Conservation (phyloP, 37 sponge, comb jelly and placozoan species). For the Bolinopsis microptera region DNA sequence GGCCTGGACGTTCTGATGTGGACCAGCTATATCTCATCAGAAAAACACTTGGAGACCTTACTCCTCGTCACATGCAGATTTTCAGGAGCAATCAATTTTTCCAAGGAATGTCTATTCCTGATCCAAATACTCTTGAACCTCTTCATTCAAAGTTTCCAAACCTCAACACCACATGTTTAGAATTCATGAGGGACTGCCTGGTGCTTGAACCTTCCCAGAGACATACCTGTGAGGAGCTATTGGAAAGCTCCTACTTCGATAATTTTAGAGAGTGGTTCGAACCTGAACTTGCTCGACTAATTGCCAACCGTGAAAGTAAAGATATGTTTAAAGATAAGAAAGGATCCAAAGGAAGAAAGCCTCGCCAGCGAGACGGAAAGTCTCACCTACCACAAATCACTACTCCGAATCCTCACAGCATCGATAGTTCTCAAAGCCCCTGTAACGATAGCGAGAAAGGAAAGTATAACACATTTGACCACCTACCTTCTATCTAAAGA, state of each 20-base stretch:
- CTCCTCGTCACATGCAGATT: slow-evolving; percentile 83
- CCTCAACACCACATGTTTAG: slow-evolving; percentile 69
- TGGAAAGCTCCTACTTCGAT: slow-evolving; percentile 90
- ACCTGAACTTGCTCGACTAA: slow-evolving; percentile 77
- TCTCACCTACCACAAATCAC: slow-evolving; percentile 65
- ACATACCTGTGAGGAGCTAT: slow-evolving; percentile 86
- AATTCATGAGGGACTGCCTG: slow-evolving; percentile 80
- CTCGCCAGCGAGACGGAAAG: slow-evolving; percentile 43
- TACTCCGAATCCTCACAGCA: slow-evolving; percentile 44
- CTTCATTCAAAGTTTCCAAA: slow-evolving; percentile 74
- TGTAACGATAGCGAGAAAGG: slow-evolving; percentile 58
- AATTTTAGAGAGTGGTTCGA: slow-evolving; percentile 91
- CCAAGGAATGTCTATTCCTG: slow-evolving; percentile 81
- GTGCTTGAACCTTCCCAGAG: slow-evolving; percentile 86
- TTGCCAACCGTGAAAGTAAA: slow-evolving; percentile 51
- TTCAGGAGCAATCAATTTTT: slow-evolving; percentile 84
- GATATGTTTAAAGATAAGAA: slow-evolving; percentile 61
- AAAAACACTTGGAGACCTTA: slow-evolving; percentile 89
- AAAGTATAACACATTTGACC: slow-evolving; percentile 41
- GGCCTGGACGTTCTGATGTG: slow-evolving; percentile 95
- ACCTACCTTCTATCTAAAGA: slow-evolving; percentile 46
- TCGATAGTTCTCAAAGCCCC: slow-evolving; percentile 47
- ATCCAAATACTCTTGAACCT: slow-evolving; percentile 78
- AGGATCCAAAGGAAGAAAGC: slow-evolving; percentile 57
- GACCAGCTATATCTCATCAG: slow-evolving; percentile 91